Evolutionary conservation across 2,113 vertebrate species (phyloP).

Genomic region (Geothlypis trichas): DNA sequence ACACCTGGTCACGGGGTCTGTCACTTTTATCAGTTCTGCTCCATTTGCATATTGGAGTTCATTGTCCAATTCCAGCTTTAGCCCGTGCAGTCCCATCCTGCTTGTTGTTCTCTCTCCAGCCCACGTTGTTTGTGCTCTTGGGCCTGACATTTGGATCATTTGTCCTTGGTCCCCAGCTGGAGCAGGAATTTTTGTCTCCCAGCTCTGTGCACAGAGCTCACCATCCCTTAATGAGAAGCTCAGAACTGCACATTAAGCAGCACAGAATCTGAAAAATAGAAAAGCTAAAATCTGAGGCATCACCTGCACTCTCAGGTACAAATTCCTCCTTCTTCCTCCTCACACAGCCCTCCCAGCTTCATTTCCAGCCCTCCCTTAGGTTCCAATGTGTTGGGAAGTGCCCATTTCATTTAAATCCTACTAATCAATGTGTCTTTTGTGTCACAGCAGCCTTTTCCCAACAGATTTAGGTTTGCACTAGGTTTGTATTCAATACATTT

Average conservation of each 20-base stretch:
- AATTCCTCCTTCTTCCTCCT: neutral
- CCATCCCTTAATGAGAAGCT: neutral
- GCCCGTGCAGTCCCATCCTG: accelerated
- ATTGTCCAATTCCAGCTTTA: neutral
- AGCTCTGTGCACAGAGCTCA: neutral
- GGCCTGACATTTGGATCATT: neutral
- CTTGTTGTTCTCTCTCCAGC: neutral
- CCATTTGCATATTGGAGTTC: neutral
- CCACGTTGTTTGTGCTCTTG: neutral
- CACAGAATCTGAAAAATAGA: neutral
- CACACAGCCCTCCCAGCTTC: neutral
- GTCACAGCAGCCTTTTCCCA: neutral
- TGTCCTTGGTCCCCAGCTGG: neutral
- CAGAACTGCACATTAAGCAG: neutral
- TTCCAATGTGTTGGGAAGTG: neutral
- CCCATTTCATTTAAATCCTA: neutral
- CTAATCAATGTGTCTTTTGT: neutral
- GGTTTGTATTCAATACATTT: neutral
- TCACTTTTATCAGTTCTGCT: neutral
- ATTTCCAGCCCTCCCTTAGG: neutral
- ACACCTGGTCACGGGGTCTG: accelerated
- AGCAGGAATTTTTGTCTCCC: neutral
- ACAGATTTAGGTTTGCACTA: neutral
- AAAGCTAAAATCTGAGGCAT: neutral
- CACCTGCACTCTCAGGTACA: neutral